Base-by-base conservation (phyloP, 2,888 invertebrate species). In the Spatulosminthurus flaviceps region DNA sequence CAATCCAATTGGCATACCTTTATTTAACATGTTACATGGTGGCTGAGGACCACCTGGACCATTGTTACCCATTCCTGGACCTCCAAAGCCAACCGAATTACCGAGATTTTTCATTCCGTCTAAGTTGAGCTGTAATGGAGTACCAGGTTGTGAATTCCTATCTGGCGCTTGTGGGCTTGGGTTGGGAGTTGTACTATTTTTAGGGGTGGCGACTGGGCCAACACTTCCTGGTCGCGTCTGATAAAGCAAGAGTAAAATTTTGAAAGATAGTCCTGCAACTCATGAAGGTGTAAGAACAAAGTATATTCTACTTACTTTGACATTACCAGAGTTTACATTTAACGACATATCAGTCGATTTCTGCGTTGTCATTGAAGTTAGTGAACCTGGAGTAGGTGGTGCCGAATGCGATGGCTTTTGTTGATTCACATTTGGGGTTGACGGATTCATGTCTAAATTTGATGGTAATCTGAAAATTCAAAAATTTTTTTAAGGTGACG, bases 311-410 rank as follows among this genome's bases (percentile, higher is more conserved):
- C 66, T 16, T 81, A 84, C 84, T 81, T 84, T 84, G 80, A 83
- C 81, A 80, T 80, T 81, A 77, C 81, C 80, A 64, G 79, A 82
- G 69, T 78, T 82, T 76, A 82, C 81, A 75, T 79, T 75, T 42
- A 82, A 34, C 34, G 80, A 76, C 76, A 82, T 73, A 67, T 84
- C 84, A 42, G 82, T 82, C 16, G 81, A 81, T 77, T 84, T 84
- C 78, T 83, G 83, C 78, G 83, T 83, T 69, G 80, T 80, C 74
- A 80, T 87, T 21, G 90, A 89, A 5, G 51, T 89, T 72, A 90
- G 90, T 22, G 88, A 88, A 80, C 88, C 87, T 22, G 89, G 88
- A 61, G 90, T 90, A 78, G 89, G 89, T 61, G 90, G 89, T 43
- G 90, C 90, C 51, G 86, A 87, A 84, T 85, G 82, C 82, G 85